Conservation (phyloP, 1,140 invertebrate genomes). For the Nomia melanderi region DNA sequence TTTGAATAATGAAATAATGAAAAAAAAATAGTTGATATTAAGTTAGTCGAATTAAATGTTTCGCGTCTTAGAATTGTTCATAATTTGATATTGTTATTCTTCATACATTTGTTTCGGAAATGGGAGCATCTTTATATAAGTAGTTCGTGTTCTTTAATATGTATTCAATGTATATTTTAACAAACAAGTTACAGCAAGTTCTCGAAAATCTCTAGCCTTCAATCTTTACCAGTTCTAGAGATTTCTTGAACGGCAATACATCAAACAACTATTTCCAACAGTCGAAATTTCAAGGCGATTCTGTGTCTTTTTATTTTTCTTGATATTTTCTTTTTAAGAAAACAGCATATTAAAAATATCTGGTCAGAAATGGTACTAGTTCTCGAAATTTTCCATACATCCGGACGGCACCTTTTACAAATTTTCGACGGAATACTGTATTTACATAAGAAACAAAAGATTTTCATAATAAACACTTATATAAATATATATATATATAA, state of each 20-base stretch:
- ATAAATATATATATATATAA: not conserved
- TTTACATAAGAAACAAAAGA: not conserved
- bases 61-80: not conserved
- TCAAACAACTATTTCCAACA: not conserved
- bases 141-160: not conserved
- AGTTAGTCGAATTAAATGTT: too few relatives aligned
- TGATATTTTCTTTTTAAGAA: not conserved
- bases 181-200: conserved; percentile 10
- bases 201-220: not conserved
- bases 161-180: conserved; percentile 10
- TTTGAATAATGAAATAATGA: too few relatives aligned
- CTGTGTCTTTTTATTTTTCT: not conserved
- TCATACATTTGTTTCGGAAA: not conserved
- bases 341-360: too few relatives aligned
- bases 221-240: too few relatives aligned
- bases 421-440: not conserved
- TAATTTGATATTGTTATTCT: too few relatives aligned
- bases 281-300: not conserved
- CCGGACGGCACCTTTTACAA: not conserved
- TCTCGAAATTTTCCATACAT: not conserved
- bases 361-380: too few relatives aligned
- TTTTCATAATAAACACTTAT: conserved; percentile 4
- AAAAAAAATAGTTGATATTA: too few relatives aligned
- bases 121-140: not conserved
- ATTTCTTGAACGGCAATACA: too few relatives aligned